Conservation (phyloP, 2,113 vertebrate species). For the Piaya cayana region DNA sequence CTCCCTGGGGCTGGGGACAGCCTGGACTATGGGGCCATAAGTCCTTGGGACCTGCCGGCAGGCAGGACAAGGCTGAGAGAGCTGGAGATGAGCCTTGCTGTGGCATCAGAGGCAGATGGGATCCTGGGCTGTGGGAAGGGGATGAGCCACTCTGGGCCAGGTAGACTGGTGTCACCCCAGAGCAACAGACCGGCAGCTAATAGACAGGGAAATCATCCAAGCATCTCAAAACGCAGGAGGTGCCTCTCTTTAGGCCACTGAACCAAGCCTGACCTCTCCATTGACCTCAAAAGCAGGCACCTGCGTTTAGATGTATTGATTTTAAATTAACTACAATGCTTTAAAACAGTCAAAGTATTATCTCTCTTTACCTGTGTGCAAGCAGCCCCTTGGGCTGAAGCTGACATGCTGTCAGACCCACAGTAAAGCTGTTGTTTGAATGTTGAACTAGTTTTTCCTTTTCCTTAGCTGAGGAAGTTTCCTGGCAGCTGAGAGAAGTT, state of each 20-base stretch:
- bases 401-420: not conserved
- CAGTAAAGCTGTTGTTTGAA: not conserved
- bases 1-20: not conserved
- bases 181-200: not conserved
- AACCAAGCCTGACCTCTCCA: not conserved
- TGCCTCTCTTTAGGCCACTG: not conserved
- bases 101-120: not conserved
- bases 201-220: not conserved
- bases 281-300: not conserved
- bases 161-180: not conserved
- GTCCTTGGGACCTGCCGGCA: accelerated
- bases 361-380: not conserved
- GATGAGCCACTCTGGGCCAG: accelerated
- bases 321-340: slow-evolving; percentile 7
- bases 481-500: not conserved
- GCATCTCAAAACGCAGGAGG: not conserved
- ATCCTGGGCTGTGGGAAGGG: not conserved
- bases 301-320: not conserved
- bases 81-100: not conserved
- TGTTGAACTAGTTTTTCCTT: not conserved
- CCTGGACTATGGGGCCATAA: accelerated
- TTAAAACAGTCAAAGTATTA: not conserved
- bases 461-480: not conserved
- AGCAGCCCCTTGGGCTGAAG: accelerated
- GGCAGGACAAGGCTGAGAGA: not conserved